Evolutionary conservation across 2,888 invertebrate species (phyloP), one percentile per base, ranked within the genome.

Genomic region (Bembecia ichneumoniformis): DNA sequence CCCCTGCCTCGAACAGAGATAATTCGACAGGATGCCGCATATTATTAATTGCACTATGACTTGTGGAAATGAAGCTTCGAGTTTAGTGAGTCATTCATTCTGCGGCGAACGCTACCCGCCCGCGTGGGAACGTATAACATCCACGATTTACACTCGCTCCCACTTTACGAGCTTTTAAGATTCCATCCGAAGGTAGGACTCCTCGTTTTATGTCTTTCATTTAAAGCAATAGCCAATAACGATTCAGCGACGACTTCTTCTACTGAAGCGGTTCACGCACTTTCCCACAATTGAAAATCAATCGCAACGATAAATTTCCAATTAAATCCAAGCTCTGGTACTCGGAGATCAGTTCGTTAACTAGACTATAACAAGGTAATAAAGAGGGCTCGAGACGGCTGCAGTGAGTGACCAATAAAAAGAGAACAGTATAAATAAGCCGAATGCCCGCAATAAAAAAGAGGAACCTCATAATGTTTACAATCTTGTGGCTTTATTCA

Each of bases 11-110:
- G 86, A 72, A 71, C 82, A 78, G 82, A 86, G 84, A 84, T 86
- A 87, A 86, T 87, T 87, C 86, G 84, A 86, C 86, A 86, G 86
- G 87, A 87, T 83, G 84, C 87, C 86, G 82, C 83, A 83, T 83
- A 87, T 86, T 87, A 87, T 87, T 87, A 87, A 87, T 87, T 87
- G 86, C 84, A 86, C 86, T 87, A 87, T 87, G 87, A 87, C 87
- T 87, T 86, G 87, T 86, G 82, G 86, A 87, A 86, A 87, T 81
- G 79, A 75, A 81, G 78, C 77, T 82, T 75, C 57, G 71, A 79
- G 78, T 81, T 82, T 80, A 83, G 84, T 86, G 83, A 87, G 82
- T 86, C 86, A 87, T 86, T 84, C 80, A 83, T 81, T 82, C 80
- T 71, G 76, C 68, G 60, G 68, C 68, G 68, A 70, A 67, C 68